Percentiles rank a stretch among this genome's conserved stretches.
phyloP scores from a whole-genome alignment of 2,113 vertebrate species.

The Sarotherodon lohbergeri region DNA sequence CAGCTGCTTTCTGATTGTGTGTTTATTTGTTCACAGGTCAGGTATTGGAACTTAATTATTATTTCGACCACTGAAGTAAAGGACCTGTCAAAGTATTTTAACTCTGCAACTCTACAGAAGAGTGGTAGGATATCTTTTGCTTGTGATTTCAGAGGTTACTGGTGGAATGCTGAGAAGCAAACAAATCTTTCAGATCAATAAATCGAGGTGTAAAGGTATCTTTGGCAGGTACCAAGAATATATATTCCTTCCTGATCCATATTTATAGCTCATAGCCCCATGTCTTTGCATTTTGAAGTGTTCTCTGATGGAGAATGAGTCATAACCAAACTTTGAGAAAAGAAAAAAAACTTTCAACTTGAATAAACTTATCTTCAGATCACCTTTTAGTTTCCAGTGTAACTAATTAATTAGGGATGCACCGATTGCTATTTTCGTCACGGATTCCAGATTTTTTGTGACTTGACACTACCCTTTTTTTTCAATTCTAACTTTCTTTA shows the following conservation, averaged over 20 bases:
- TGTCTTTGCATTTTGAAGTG: not conserved
- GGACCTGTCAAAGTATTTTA: slow-evolving; percentile 5
- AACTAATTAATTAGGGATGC: not conserved
- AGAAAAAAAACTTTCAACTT: not conserved
- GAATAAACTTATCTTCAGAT: not conserved
- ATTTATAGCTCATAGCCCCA: not conserved
- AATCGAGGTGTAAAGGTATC: not conserved
- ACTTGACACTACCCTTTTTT: not conserved
- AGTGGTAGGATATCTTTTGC: not conserved
- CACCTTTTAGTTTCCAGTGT: not conserved
- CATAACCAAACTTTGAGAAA: not conserved
- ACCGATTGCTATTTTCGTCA: not conserved
- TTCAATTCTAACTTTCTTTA: not conserved
- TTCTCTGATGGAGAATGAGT: not conserved
- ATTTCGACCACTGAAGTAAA: slow-evolving; percentile 8
- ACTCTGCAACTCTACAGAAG: not conserved
- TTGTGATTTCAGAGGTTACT: not conserved
- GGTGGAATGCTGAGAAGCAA: not conserved
- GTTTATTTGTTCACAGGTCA: not conserved
- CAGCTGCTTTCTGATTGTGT: not conserved
- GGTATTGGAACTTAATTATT: slow-evolving; percentile 17
- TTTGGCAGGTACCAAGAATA: not conserved
- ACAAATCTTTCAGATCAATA: not conserved
- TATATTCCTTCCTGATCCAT: not conserved
- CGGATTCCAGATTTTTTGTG: not conserved